Percentiles rank a stretch among this genome's conserved stretches.
Conservation (phyloP, 30 jellyfish, hydroid and myxozoan genomes). For the Aurelia sp. region DNA sequence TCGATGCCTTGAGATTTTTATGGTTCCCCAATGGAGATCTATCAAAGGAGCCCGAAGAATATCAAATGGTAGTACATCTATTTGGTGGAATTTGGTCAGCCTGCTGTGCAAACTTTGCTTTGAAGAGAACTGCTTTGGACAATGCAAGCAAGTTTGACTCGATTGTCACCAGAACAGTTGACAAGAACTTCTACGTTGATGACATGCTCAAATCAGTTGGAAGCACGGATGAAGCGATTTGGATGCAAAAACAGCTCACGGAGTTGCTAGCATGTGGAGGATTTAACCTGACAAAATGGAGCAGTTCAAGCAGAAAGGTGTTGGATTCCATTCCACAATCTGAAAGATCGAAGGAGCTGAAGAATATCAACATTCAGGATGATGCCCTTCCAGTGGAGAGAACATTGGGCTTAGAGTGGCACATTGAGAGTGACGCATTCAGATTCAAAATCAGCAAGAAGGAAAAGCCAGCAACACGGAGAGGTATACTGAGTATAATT, state of each 20-base stretch:
- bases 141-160: slow-evolving; percentile 1
- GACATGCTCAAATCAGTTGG: slow-evolving; percentile 35
- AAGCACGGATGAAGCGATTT: slow-evolving; percentile 22
- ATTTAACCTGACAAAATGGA: slow-evolving; percentile 39
- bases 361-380: slow-evolving; percentile 12
- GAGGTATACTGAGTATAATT: slow-evolving; percentile 42
- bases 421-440: slow-evolving; percentile 42
- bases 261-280: slow-evolving; percentile 59
- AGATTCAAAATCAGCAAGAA: slow-evolving; percentile 25
- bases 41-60: slow-evolving; percentile 35
- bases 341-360: slow-evolving; percentile 47
- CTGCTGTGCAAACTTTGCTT: slow-evolving; percentile 74
- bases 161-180: slow-evolving; percentile 1
- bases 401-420: slow-evolving; percentile 72
- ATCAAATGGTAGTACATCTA: slow-evolving; percentile 60
- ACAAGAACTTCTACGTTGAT: slow-evolving; percentile 55
- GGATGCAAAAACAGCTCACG: slow-evolving; percentile 19
- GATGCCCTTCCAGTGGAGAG: slow-evolving; percentile 34
- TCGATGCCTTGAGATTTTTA: slow-evolving; percentile 51
- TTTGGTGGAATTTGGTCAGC: slow-evolving; percentile 69
- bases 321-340: slow-evolving; percentile 34
- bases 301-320: slow-evolving; percentile 10
- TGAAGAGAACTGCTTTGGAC: slow-evolving; percentile 64
- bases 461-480: slow-evolving; percentile 53
- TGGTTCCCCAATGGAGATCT: slow-evolving; percentile 79